phyloP scores from a whole-genome alignment of 2,888 invertebrate genomes.

The Cryptus armator region DNA sequence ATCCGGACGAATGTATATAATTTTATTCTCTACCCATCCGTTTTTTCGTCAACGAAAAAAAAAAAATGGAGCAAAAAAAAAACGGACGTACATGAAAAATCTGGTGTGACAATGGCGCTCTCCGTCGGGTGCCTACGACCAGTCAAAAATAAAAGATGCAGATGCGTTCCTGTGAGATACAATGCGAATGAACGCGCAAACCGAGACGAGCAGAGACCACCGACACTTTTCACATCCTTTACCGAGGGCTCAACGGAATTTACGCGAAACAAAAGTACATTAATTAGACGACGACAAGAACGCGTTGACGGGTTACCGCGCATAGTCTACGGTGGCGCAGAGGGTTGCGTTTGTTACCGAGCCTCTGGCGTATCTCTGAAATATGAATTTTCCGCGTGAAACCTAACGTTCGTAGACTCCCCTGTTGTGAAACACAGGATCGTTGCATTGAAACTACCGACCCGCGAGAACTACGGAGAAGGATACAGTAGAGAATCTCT shows the following conservation, averaged over 20 bases:
- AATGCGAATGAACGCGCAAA: conserved; percentile 17
- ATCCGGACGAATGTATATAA: neutral
- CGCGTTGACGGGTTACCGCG: conserved; percentile 19
- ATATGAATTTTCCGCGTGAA: conserved; percentile 9
- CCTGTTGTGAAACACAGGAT: neutral
- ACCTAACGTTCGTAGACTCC: neutral
- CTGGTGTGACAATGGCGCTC: conserved; percentile 8
- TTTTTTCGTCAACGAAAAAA: conserved; percentile 1
- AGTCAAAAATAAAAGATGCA: conserved; percentile 20
- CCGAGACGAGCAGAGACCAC: conserved; percentile 7
- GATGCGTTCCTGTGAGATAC: conserved; percentile 18
- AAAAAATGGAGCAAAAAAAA: neutral
- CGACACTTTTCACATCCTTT: conserved; percentile 31
- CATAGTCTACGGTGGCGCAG: conserved; percentile 3
- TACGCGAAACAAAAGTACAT: conserved; percentile 54
- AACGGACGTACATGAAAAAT: conserved; percentile 8
- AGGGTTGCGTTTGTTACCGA: conserved; percentile 35
- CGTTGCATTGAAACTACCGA: neutral
- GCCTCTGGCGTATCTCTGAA: conserved; percentile 6
- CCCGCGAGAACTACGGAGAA: neutral
- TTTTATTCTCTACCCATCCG: conserved; percentile 31
- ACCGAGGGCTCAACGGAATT: conserved; percentile 45
- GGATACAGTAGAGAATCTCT: neutral
- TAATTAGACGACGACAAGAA: conserved; percentile 54
- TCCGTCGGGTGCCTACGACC: neutral